phyloP scores from a whole-genome alignment of 2,888 invertebrate genomes.

The Hartigia nigra region DNA sequence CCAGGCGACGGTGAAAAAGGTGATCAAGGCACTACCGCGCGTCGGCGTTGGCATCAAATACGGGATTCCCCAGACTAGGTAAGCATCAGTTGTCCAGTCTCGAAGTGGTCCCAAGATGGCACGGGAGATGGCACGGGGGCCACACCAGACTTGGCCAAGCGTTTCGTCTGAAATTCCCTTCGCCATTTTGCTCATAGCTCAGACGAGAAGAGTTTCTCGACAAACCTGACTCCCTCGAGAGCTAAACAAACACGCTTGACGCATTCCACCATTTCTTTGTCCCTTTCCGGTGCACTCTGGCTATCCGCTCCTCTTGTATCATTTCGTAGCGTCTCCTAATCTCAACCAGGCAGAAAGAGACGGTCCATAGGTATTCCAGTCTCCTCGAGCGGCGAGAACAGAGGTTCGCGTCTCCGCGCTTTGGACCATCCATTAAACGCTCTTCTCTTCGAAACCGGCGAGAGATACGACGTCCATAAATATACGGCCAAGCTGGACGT shows the following conservation, averaged over 20 bases:
- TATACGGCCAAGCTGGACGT: constrained; percentile 60
- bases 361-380: constrained; percentile 20
- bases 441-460: constrained; percentile 44
- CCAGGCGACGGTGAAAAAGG: constrained; percentile 96
- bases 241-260: constrained; percentile 46
- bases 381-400: constrained; percentile 61
- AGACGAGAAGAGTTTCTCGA: constrained; percentile 8
- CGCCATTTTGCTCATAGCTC: not conserved
- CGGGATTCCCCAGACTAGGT: constrained; percentile 98
- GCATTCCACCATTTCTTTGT: constrained; percentile 60
- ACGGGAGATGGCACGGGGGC: not conserved
- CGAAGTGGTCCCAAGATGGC: not conserved
- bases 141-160: not conserved
- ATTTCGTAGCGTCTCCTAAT: constrained; percentile 7
- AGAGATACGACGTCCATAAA: constrained; percentile 63
- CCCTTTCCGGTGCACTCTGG: constrained; percentile 27
- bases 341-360: constrained; percentile 14
- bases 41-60: constrained; percentile 99
- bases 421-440: constrained; percentile 62
- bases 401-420: constrained; percentile 59
- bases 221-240: constrained; percentile 27
- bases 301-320: constrained; percentile 14
- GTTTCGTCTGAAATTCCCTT: not conserved
- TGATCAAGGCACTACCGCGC: constrained; percentile 95
- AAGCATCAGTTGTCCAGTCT: constrained; percentile 47